Percentiles rank a stretch among this genome's conserved stretches.
Evolutionary conservation across 2,113 vertebrate species (phyloP).

Genomic region (Hydrolagus affinis): DNA sequence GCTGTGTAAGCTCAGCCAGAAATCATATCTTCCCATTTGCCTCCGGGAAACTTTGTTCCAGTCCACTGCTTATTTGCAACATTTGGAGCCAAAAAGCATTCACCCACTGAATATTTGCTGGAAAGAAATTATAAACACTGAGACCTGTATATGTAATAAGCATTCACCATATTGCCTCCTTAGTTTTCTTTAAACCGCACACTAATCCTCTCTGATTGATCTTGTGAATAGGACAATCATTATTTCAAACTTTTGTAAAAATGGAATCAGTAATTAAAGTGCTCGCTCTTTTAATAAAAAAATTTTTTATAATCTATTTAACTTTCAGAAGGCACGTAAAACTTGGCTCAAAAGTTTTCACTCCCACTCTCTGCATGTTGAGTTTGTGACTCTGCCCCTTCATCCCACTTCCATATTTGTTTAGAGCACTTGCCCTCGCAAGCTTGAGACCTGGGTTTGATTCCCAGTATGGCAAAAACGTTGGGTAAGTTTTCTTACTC

Average conservation of each 20-base stretch:
- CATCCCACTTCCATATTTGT: too few species aligned
- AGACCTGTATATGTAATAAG: neutral
- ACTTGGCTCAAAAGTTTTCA: neutral
- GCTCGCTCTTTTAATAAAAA: neutral
- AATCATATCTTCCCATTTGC: neutral
- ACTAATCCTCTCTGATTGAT: conserved; percentile 7
- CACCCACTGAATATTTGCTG: conserved; percentile 12
- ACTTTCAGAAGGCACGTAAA: neutral
- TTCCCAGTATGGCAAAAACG: too few species aligned
- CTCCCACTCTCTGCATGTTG: neutral
- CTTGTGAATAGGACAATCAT: neutral
- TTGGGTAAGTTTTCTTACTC: too few species aligned
- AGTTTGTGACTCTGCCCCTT: neutral
- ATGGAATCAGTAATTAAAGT: neutral
- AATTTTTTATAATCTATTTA: neutral
- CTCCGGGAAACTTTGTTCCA: conserved; percentile 6
- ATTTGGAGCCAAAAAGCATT: conserved; percentile 5
- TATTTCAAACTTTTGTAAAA: neutral
- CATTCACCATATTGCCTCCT: neutral
- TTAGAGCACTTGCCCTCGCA: too few species aligned
- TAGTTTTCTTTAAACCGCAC: neutral
- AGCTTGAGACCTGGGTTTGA: too few species aligned
- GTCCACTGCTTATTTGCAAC: neutral
- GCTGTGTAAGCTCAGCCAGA: neutral
- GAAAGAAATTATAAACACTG: conserved; percentile 15